Base-by-base conservation (phyloP, 1,140 invertebrate genomes). In the Dendroctonus valens region DNA sequence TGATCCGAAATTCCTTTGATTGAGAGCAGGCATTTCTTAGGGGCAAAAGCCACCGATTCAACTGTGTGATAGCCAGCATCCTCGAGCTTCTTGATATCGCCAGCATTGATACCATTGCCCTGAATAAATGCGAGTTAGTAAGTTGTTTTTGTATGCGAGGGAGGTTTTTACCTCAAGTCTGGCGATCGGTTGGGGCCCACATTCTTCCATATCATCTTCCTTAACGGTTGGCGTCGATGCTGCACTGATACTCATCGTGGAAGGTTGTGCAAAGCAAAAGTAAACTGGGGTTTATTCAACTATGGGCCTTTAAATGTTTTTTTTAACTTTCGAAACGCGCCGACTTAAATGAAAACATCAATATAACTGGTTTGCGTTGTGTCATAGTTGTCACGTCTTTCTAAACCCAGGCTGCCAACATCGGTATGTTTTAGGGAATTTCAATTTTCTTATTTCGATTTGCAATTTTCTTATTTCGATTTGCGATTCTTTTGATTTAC, bases 1-100 rank as follows among this genome's bases (percentile, higher is more conserved):
- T 89, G 90, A 78, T 99, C 97, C 64, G 94, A 97, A 54, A 99
- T 96, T 3, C 98, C 98, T 83, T 98, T 98, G 14, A 99, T 94
- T 6, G 85, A 78, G 7, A 97, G 77, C 0, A 99, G 79, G 74
- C 87, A 85, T 79, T 98, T 98, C 75, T 96, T 97, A 0, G 96
- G 92, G 3, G 94, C 88, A 84, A 91, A 98, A 6, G 96, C 96
- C 15, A 99, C 87, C 0, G 96, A 87, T 80, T 99, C 97, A 0
- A 99, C 91, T 0, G 98, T 99, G 73, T 96, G 87, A 74, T 89
- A 96, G 9, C 97, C 97, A 65, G 89, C 89, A 76, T 98, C 95
- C 79, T 92, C 85, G 11, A 99, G 81, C 75, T 98, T 97, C 78
- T 97, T 97, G 5, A 99, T 87, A 80, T 99, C 97, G 12, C 85